Evolutionary conservation across 2,113 vertebrate species (phyloP).

Genomic region (Notarius quadriscutis): DNA sequence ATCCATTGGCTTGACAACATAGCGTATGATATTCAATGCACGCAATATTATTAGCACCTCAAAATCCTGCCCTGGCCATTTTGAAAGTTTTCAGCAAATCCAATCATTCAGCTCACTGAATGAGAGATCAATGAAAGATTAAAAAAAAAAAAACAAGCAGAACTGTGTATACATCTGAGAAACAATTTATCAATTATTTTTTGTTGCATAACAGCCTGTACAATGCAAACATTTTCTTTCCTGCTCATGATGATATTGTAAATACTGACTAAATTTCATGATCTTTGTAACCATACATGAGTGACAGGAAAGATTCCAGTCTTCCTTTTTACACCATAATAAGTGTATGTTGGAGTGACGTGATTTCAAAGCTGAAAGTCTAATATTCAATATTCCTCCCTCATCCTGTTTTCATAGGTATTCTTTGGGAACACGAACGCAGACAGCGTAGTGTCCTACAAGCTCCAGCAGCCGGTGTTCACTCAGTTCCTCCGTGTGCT

Average conservation of each 20-base stretch:
- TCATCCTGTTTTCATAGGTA: conserved; percentile 60
- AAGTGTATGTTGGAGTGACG: not conserved
- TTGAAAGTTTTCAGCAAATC: not conserved
- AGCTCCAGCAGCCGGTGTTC: conserved; percentile 81
- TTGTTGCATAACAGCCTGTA: not conserved
- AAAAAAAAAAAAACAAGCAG: not conserved
- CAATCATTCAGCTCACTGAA: not conserved
- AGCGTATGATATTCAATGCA: not conserved
- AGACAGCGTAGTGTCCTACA: conserved; percentile 80
- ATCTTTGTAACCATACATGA: not conserved
- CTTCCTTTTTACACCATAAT: not conserved
- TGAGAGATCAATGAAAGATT: not conserved
- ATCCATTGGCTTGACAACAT: not conserved
- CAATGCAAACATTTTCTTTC: not conserved
- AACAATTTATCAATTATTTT: not conserved
- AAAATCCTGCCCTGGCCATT: too few relatives aligned
- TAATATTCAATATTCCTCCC: not conserved
- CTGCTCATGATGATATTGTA: not conserved
- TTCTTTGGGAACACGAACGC: conserved; percentile 85
- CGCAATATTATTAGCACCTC: not conserved
- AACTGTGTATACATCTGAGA: not conserved
- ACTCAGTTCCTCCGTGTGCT: conserved; percentile 80
- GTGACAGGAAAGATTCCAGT: not conserved
- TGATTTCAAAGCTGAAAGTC: not conserved
- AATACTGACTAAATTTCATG: not conserved